A percentile compares a stretch with the other conserved stretches of the same genome.
phyloP scores from a whole-genome alignment of 2,888 invertebrate species.

The Gisinianus flammeolus region DNA sequence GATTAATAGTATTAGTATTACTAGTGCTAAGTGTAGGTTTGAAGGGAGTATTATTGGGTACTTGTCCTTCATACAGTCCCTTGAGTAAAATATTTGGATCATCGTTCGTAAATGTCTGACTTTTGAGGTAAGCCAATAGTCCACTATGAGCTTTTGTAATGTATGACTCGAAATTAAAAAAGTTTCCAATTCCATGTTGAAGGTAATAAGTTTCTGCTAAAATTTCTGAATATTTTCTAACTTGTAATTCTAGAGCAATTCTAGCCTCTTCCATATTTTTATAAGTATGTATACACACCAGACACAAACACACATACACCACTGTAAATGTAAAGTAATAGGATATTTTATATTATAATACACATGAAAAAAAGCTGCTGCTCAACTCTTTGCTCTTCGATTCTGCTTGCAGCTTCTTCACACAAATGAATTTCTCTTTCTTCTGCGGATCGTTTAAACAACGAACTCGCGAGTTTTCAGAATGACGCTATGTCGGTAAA shows the following conservation, averaged over 20 bases:
- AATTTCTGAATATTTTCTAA: background rate
- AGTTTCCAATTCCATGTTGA: conserved; percentile 28
- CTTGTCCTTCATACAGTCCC: conserved; percentile 38
- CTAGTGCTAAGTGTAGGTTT: conserved; percentile 15
- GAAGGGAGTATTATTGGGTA: conserved; percentile 35
- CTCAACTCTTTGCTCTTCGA: no score
- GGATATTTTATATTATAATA: no score
- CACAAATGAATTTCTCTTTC: no score
- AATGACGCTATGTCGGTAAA: no score
- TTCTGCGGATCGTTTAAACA: no score
- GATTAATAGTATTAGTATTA: background rate
- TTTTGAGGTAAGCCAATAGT: conserved; percentile 36
- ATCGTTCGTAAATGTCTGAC: conserved; percentile 33
- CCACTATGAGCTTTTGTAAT: conserved; percentile 39
- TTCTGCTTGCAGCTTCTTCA: no score
- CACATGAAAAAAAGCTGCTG: no score
- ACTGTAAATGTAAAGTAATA: no score
- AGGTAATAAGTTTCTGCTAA: conserved; percentile 35
- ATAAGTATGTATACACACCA: no score
- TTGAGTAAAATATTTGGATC: conserved; percentile 34
- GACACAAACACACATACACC: no score
- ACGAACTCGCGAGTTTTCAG: no score
- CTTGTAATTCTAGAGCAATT: background rate
- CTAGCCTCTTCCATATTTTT: background rate
- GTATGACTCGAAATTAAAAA: conserved; percentile 28